phyloP scores from a whole-genome alignment of 2,113 vertebrate genomes.

The Ctenodactylus gundi region DNA sequence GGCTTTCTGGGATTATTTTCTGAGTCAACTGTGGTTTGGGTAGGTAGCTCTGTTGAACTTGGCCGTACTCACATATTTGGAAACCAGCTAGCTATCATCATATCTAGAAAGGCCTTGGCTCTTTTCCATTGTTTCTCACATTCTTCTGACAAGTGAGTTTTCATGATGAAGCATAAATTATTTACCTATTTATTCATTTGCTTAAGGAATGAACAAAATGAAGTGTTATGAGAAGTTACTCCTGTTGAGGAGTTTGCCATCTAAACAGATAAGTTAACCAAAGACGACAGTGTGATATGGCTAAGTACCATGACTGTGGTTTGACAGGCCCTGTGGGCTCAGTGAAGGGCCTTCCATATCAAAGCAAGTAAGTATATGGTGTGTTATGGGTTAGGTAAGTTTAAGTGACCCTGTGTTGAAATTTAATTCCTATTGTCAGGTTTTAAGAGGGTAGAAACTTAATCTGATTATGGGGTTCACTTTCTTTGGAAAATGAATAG shows the following conservation, averaged over 20 bases:
- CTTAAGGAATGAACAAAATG: not conserved
- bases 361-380: not conserved
- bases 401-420: not conserved
- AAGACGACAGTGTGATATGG: not conserved
- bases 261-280: not conserved
- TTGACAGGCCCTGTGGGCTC: not conserved
- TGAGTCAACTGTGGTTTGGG: not conserved
- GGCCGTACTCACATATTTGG: not conserved
- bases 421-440: not conserved
- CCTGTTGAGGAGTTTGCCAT: not conserved
- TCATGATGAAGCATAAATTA: slow-evolving; percentile 14
- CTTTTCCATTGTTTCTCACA: not conserved
- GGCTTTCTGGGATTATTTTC: slow-evolving; percentile 29
- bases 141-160: slow-evolving; percentile 2
- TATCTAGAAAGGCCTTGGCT: slow-evolving; percentile 4
- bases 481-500: not conserved
- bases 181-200: not conserved
- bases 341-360: slow-evolving; percentile 10
- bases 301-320: not conserved
- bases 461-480: not conserved
- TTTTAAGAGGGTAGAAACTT: not conserved
- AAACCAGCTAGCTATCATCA: not conserved
- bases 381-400: not conserved
- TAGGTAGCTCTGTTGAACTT: not conserved
- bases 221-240: not conserved